These are phyloP conservation scores for Troides oblongomaculatus DNA, from an alignment of 2,888 invertebrate genomes.

Conservation along the genomic window DNA sequence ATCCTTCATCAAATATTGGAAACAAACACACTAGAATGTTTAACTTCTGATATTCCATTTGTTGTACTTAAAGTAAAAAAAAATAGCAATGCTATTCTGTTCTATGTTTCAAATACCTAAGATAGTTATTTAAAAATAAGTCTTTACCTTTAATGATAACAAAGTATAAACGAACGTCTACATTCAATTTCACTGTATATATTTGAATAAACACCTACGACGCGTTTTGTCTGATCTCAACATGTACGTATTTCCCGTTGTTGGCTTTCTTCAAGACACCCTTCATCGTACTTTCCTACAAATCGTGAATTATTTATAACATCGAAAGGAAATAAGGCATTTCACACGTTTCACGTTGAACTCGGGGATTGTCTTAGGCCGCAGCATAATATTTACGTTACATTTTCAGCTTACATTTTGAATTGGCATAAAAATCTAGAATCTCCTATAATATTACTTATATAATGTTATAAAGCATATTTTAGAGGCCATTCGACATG, in stretches of 20 bases:
- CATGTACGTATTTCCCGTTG: conserved; percentile 1
- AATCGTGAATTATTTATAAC: conserved; percentile 13
- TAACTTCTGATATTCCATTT: too few relatives aligned
- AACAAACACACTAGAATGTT: too few relatives aligned
- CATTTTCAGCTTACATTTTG: not conserved
- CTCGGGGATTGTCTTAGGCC: not conserved
- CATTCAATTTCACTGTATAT: too few relatives aligned
- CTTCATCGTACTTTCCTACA: conserved; percentile 11
- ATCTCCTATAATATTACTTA: not conserved
- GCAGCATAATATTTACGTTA: not conserved
- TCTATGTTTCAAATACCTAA: too few relatives aligned
- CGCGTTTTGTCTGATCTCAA: not conserved
- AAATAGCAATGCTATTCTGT: too few relatives aligned
- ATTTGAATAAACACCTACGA: not conserved
- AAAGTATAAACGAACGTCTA: too few relatives aligned
- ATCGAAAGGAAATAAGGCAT: not conserved
- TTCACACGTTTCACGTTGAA: not conserved
- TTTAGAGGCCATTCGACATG: too few relatives aligned
- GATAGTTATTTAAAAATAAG: too few relatives aligned
- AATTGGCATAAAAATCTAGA: not conserved
- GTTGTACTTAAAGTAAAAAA: too few relatives aligned
- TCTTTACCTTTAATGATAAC: too few relatives aligned
- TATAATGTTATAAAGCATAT: too few relatives aligned
- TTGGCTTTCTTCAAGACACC: conserved; percentile 7
- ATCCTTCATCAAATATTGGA: too few relatives aligned